Conservation (phyloP, 2,113 vertebrate genomes). For the Scomber japonicus region DNA sequence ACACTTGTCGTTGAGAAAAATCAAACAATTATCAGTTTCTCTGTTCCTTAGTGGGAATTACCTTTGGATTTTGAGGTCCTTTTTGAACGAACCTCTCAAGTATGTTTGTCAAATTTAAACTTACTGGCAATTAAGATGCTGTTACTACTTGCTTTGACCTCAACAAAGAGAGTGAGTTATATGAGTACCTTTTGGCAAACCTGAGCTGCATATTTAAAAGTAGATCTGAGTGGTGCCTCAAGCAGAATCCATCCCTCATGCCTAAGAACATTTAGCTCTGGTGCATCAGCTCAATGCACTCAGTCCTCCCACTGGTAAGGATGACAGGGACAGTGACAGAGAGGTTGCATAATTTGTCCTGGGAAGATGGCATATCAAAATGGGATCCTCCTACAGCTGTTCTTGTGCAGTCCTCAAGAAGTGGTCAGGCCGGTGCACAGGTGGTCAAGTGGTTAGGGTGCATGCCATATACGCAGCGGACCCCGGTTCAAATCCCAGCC, state of each 20-base stretch:
- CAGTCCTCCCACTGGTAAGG: conserved; percentile 45
- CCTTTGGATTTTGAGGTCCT: conserved; percentile 24
- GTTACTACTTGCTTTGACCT: conserved; percentile 52
- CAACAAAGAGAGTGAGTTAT: conserved; percentile 49
- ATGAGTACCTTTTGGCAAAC: conserved; percentile 50
- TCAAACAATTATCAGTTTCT: not conserved
- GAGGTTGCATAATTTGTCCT: conserved; percentile 60
- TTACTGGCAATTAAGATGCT: conserved; percentile 51
- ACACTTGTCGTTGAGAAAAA: conserved; percentile 1
- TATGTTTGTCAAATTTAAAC: conserved; percentile 53
- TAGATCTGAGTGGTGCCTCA: conserved; percentile 28
- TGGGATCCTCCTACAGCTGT: conserved; percentile 49
- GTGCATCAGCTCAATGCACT: conserved; percentile 51
- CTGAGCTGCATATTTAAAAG: conserved; percentile 54
- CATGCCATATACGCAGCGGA: too few relatives aligned
- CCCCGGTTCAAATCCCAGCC: too few relatives aligned
- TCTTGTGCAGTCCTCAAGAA: conserved; percentile 28
- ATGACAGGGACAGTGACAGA: conserved; percentile 63
- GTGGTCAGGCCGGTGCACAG: not conserved
- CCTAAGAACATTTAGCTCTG: conserved; percentile 56
- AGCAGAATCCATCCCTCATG: conserved; percentile 48
- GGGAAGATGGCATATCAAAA: conserved; percentile 56
- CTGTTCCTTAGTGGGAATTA: conserved; percentile 8
- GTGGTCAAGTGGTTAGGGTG: not conserved
- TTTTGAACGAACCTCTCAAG: conserved; percentile 32